phyloP scores from a whole-genome alignment of 2,888 invertebrate genomes.

The Epinotia nisella region DNA sequence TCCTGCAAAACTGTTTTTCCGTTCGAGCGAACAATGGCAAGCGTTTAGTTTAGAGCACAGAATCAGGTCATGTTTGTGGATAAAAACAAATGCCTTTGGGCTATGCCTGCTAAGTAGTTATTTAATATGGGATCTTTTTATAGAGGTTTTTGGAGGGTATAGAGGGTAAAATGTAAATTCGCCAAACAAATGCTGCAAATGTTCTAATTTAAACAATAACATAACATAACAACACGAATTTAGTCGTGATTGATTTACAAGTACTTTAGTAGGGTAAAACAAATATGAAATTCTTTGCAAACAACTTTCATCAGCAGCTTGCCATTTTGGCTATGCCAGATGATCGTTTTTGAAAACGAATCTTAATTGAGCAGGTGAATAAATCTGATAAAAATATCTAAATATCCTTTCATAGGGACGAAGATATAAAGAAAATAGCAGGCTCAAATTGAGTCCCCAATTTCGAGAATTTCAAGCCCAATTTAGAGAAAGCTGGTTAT shows the following conservation, averaged over 20 bases:
- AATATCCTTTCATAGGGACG: too few relatives aligned
- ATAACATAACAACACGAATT: neutral
- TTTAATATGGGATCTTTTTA: slow-evolving; percentile 23
- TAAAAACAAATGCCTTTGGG: slow-evolving; percentile 47
- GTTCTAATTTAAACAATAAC: too few relatives aligned
- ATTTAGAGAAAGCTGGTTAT: too few relatives aligned
- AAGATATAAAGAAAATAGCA: too few relatives aligned
- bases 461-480: too few relatives aligned
- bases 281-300: neutral
- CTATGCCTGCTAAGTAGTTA: slow-evolving; percentile 34
- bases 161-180: neutral
- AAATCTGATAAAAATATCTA: too few relatives aligned
- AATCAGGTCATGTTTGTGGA: slow-evolving; percentile 59
- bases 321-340: slow-evolving; percentile 3
- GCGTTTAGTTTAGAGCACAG: slow-evolving; percentile 70
- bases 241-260: slow-evolving; percentile 3
- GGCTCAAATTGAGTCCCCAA: too few relatives aligned
- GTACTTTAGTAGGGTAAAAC: slow-evolving; percentile 7
- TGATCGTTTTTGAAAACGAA: too few relatives aligned
- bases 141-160: neutral
- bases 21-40: slow-evolving; percentile 76
- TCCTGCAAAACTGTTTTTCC: slow-evolving; percentile 80
- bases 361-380: too few relatives aligned
- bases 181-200: neutral
- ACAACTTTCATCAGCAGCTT: slow-evolving; percentile 17